Percentiles rank a stretch among this genome's conserved stretches.
phyloP scores from a whole-genome alignment of 2,113 vertebrate genomes.

The Rhinichthys klamathensis region DNA sequence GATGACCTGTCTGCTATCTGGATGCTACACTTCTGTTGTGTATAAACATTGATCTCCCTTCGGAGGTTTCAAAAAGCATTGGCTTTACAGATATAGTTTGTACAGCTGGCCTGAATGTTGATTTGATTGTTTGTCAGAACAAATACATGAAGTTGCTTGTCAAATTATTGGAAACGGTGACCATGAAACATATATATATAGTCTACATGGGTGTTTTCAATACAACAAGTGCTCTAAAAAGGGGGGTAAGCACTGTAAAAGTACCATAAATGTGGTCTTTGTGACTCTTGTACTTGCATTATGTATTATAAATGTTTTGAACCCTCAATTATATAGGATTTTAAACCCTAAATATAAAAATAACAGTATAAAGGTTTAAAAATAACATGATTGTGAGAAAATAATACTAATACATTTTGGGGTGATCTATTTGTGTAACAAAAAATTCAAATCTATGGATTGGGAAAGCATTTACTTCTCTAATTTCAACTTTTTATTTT shows the following conservation, averaged over 20 bases:
- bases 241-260: too few species aligned
- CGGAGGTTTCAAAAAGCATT: not conserved
- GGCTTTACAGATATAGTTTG: slow-evolving; percentile 6
- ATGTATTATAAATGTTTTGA: not conserved
- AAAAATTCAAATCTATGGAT: not conserved
- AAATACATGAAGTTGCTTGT: not conserved
- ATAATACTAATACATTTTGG: not conserved
- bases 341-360: too few species aligned
- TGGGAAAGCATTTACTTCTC: not conserved
- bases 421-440: not conserved
- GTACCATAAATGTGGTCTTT: too few species aligned
- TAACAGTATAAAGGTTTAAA: not conserved
- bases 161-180: not conserved
- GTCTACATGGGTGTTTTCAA: too few species aligned
- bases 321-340: not conserved
- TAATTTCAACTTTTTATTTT: not conserved
- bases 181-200: not conserved
- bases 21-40: slow-evolving; percentile 1
- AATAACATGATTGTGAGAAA: not conserved
- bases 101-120: not conserved
- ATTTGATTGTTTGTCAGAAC: not conserved
- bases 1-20: not conserved
- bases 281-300: not conserved
- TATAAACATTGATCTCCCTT: slow-evolving; percentile 10
- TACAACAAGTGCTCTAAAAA: too few species aligned